Base-by-base conservation (phyloP, 2,113 vertebrate genomes). In the Antechinus flavipes region DNA sequence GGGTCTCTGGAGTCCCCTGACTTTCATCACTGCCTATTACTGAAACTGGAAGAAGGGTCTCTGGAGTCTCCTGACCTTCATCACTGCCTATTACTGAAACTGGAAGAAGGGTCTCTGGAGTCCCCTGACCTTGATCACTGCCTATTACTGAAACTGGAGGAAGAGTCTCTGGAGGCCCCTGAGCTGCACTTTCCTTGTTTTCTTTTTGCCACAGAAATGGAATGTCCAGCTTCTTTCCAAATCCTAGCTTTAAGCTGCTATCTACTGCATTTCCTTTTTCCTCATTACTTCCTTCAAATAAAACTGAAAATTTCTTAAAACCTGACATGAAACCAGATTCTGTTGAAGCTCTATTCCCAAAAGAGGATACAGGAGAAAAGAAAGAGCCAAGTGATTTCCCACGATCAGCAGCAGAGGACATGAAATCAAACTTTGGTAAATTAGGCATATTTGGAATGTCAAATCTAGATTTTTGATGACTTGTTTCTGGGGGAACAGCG, bases 281-380 rank as follows among this genome's bases (percentile, higher is more conserved):
- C n/a, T 99, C 98, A 93, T 91, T 94, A 68, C 95, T 95, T 94
- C 98, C 99, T 94, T 99, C 99, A 99, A 99, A 99, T 0, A 99
- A 96, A 84, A 98, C 96, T 96, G 99, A 99, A 55, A 99, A 97
- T 26, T 98, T 99, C 98, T 99, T 99, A 92, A 99, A 99, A 95
- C 99, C 98, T 76, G 99, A 99, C 92, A 99, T 98, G 0, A 99
- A 98, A 47, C 99, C 98, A 96, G 98, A 97, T 89, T 99, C 98
- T 95, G 96, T 91, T 22, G 98, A 96, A 97, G 94, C 26, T 97
- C 94, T 98, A 96, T 93, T 95, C 96, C 97, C 93, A 97, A 97
- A 97, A 97, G 98, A 92, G 93, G 97, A 90, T 97, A 97, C 97
- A 49, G 98, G 97, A 47, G 99, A 99, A 98, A 99, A 99, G 30